phyloP scores from a whole-genome alignment of 2,888 invertebrate genomes.

The Cordilura impudica region DNA sequence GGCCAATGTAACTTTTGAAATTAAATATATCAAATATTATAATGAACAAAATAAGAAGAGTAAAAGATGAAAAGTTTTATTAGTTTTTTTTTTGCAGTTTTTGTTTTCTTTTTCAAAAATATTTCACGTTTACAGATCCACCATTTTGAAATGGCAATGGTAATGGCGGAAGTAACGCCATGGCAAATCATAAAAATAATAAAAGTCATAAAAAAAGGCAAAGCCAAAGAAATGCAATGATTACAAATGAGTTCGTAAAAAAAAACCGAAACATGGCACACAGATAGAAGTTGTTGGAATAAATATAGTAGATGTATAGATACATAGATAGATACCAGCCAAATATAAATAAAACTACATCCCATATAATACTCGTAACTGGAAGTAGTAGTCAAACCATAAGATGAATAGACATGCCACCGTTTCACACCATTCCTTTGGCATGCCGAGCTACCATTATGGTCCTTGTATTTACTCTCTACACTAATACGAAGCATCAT shows the following conservation, averaged over 20 bases:
- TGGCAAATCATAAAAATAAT: conserved; percentile 54
- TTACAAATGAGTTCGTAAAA: conserved; percentile 59
- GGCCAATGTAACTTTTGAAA: conserved; percentile 8
- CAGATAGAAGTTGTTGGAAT: conserved; percentile 16
- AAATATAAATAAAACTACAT: conserved; percentile 34
- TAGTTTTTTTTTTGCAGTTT: conserved; percentile 44
- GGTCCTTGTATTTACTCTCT: neutral
- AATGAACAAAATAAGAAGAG: neutral
- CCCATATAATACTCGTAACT: no score
- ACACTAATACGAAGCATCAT: neutral
- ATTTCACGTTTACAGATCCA: conserved; percentile 23
- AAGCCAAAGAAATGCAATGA: conserved; percentile 61
- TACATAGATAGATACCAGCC: conserved; percentile 27
- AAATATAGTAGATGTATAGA: neutral
- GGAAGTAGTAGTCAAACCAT: no score
- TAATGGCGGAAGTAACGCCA: conserved; percentile 61
- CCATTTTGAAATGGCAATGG: conserved; percentile 57
- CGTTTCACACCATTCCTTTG: neutral
- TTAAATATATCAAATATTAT: conserved; percentile 12
- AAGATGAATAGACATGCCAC: conserved; percentile 8
- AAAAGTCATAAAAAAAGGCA: conserved; percentile 58
- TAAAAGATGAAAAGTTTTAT: conserved; percentile 50
- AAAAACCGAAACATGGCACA: conserved; percentile 8
- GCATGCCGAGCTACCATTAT: no score
- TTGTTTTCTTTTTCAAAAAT: neutral